Base-by-base conservation (phyloP, 2,888 invertebrate species). In the Odontomyia ornata region DNA sequence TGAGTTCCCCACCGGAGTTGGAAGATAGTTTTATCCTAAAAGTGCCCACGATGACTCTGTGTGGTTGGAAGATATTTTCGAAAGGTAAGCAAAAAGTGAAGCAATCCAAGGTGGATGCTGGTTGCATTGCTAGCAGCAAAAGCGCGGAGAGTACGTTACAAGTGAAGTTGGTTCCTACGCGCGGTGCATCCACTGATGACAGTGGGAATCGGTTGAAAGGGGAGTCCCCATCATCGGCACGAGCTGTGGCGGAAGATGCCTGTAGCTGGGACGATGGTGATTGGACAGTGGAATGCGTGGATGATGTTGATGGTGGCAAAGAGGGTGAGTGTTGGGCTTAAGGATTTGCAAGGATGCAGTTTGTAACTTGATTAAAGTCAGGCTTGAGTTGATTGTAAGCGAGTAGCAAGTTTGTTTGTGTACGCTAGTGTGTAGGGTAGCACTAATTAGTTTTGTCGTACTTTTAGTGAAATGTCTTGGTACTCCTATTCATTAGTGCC, bases 41-140 rank as follows among this genome's bases (percentile, higher is more conserved):
- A 69, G 69, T 69, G 47, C 47, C 46, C 43, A 56, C 27, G 9
- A 76, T 76, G 76, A 76, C 76, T 21, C 56, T 76, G 76, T 76
- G 76, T 56, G 76, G 76, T 23, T 76, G 76, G 76, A 76, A 76
- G 43, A 76, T 76, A 76, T 76, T 76, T 36, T 76, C 76, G n/a
- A 76, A 67, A 76, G 65, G 65, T 67, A 76, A 76, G 67, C 76
- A 76, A 67, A 64, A 67, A 52, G 65, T 65, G 21, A 76, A 65
- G 30, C 76, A 56, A n/a, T 11, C 67, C 3, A 67, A 76, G 56
- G 47, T 23, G 21, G 75, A 64, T 25, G 64, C 30, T 1, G 52
- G 21, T 15, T 57, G 73, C 36, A 27, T 57, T 36, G 36, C 57
- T 7, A n/a, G 13, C n/a, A 21, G 15, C 36, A 52, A 18, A 36